phyloP scores from a whole-genome alignment of 2,797 vertebrate genomes.

The Cryptoblepharus egeriae region DNA sequence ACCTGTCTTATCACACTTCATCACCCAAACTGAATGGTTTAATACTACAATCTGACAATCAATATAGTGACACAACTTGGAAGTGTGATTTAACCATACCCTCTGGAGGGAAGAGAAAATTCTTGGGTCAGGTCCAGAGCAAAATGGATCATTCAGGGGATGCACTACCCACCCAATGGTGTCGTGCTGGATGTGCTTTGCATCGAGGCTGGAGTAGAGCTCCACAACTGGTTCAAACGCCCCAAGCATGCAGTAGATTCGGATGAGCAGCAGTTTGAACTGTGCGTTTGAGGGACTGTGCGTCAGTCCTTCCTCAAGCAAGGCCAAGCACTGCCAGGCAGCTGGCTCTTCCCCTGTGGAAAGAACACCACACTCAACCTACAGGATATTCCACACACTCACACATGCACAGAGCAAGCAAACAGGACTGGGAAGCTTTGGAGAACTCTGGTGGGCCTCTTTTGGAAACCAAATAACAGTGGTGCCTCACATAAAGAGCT shows the following conservation, averaged over 20 bases:
- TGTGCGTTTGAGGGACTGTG: constrained; percentile 94
- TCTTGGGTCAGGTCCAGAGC: not conserved
- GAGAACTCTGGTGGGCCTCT: no score
- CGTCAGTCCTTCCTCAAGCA: constrained; percentile 90
- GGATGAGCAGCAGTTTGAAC: constrained; percentile 96
- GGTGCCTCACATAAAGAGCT: no score
- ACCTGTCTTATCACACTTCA: no score
- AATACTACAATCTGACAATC: no score
- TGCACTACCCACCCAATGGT: constrained; percentile 93
- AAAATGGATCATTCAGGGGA: constrained; percentile 70
- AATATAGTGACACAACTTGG: not conserved
- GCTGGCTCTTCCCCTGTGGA: constrained; percentile 86
- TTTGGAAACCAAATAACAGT: no score
- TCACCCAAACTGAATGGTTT: not conserved
- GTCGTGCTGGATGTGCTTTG: constrained; percentile 98
- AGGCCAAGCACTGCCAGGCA: constrained; percentile 87
- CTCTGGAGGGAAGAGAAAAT: not conserved
- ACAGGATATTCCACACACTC: not conserved
- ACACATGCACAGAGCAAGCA: not conserved
- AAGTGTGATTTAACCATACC: not conserved
- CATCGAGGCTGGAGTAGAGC: constrained; percentile 95
- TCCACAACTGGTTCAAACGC: constrained; percentile 95
- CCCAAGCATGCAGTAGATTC: constrained; percentile 92
- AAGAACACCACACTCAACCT: constrained; percentile 42
- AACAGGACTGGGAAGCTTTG: not conserved